Evolutionary conservation across 2,113 vertebrate species (phyloP), one percentile per base, ranked within the genome.

Genomic region (Clarias batrachus): DNA sequence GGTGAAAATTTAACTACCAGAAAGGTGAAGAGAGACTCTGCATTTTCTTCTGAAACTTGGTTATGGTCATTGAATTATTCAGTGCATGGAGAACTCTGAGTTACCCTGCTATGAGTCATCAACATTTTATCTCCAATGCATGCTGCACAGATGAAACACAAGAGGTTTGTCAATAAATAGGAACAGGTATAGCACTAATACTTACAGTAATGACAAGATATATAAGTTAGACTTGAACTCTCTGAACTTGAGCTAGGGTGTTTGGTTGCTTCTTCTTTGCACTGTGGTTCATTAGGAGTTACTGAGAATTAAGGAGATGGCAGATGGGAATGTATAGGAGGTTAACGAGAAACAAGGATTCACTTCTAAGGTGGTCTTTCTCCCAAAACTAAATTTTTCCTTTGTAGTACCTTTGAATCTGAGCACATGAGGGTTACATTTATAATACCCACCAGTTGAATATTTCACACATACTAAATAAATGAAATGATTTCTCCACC

Each of bases 61-160:
- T 23, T 59, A 78, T 80, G 59, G 33, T 81, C 52, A 88, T 65
- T 86, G 3, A 86, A 89, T 86, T 89, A 88, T 86, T 86, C 62
- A 90, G 83, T 78, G 68, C 66, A 66, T 17, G 3, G n/a, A 68
- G 27, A 74, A 78, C 62, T 30, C 56, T 62, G 76, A 48, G 37
- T 73, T 79, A 80, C 71, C 57, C 68, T 54, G 56, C 52, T 70
- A 78, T 79, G 73, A 83, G 79, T 83, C 86, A 90, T 90, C 70
- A 85, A 56, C 82, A 76, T 73, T 57, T 81, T 2, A 84, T 85
- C 37, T 82, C 65, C 56, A 41, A 27, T 63, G 54, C 83, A 56
- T 71, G 37, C 9, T 70, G n/a, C 41, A 60, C 10, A 23, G 57
- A 60, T 73, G 57, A 48, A 70, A 52, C 74, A 48, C 2, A 9